A percentile compares a stretch with the other conserved stretches of the same genome.
These are phyloP conservation scores for Ellobium chinense DNA, from an alignment of 2,888 invertebrate genomes.

Conservation along the genomic window DNA sequence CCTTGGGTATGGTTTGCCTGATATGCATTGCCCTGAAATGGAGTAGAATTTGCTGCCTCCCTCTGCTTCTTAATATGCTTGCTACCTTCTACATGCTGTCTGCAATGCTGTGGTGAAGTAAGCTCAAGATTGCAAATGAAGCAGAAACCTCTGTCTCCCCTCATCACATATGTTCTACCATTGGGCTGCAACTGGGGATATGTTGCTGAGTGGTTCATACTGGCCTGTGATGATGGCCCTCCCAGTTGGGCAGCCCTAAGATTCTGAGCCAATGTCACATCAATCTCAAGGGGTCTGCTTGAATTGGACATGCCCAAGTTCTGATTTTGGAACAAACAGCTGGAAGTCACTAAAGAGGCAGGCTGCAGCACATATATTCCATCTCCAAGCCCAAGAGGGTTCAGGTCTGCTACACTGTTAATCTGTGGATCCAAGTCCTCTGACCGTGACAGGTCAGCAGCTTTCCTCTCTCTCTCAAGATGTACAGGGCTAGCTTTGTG, in stretches of 20 bases:
- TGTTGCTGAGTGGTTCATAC: background rate
- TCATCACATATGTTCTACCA: constrained; percentile 49
- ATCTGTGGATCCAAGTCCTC: background rate
- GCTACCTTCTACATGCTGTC: constrained; percentile 52
- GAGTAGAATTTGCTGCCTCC: background rate
- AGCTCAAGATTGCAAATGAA: constrained; percentile 53
- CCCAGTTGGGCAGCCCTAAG: background rate
- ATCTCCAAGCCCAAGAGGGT: constrained; percentile 10
- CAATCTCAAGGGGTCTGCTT: background rate
- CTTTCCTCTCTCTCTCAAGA: constrained; percentile 50
- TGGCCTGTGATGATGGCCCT: background rate
- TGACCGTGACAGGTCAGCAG: background rate
- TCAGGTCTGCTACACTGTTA: background rate
- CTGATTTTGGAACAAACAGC: background rate
- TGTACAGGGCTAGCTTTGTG: constrained; percentile 57
- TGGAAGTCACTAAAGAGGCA: too few relatives aligned
- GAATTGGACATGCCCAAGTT: background rate
- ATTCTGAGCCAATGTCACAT: background rate
- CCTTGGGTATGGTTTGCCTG: background rate
- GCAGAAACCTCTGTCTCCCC: constrained; percentile 54
- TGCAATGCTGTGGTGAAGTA: constrained; percentile 50
- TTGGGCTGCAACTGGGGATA: constrained; percentile 18
- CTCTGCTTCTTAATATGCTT: constrained; percentile 52
- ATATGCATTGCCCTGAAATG: background rate
- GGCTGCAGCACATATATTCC: too few relatives aligned